These are phyloP conservation scores for Ophion ventricosus DNA, from an alignment of 2,888 invertebrate species.

Conservation along the genomic window DNA sequence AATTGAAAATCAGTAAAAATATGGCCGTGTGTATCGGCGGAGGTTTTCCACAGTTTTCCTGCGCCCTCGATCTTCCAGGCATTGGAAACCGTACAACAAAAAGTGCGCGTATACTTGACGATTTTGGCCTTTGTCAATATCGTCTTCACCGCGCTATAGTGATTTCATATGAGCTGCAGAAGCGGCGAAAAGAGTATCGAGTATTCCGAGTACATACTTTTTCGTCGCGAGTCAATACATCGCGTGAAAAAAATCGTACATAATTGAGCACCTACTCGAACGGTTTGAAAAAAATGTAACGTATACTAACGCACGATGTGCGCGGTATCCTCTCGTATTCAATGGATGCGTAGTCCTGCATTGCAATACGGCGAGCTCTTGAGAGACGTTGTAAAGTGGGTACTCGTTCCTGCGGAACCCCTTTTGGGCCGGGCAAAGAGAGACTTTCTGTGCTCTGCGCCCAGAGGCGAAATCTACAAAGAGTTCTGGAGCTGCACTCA, in stretches of 20 bases:
- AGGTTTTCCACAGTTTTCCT: too few species aligned
- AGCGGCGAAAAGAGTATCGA: slow-evolving; percentile 40
- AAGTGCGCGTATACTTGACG: background rate
- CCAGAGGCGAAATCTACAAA: slow-evolving; percentile 59
- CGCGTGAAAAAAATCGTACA: slow-evolving; percentile 22
- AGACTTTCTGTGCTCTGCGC: slow-evolving; percentile 19
- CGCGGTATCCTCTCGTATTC: slow-evolving; percentile 46
- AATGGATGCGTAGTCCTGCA: slow-evolving; percentile 25
- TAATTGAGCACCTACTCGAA: slow-evolving; percentile 18
- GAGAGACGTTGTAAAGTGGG: slow-evolving; percentile 59
- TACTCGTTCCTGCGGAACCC: slow-evolving; percentile 60
- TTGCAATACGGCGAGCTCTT: slow-evolving; percentile 39
- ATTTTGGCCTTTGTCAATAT: background rate
- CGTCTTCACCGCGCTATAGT: background rate
- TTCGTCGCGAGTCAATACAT: slow-evolving; percentile 31
- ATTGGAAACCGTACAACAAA: background rate
- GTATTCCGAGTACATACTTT: slow-evolving; percentile 32
- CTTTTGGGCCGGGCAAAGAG: slow-evolving; percentile 48
- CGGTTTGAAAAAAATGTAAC: slow-evolving; percentile 34
- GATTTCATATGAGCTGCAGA: background rate
- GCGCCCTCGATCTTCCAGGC: background rate
- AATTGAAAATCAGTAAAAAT: background rate
- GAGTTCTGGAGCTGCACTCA: slow-evolving; percentile 55
- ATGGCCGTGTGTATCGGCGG: too few species aligned
- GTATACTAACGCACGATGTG: background rate